These are phyloP conservation scores for Branchipolynoe longqiensis DNA, from an alignment of 2,888 invertebrate genomes.

Conservation along the genomic window DNA sequence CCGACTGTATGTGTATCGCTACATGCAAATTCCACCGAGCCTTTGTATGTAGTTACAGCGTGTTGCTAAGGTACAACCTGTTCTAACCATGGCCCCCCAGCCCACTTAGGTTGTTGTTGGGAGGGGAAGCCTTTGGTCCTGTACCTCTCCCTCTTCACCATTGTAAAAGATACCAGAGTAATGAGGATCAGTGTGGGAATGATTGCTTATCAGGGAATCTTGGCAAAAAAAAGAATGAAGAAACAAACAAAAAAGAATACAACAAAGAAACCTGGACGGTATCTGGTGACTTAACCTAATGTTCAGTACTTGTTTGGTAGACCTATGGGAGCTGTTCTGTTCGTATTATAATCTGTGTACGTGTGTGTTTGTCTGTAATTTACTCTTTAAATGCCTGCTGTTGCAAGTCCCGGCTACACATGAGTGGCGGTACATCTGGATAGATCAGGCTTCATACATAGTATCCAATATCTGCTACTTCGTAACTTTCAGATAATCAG, in stretches of 20 bases:
- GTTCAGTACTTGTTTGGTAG: constrained; percentile 49
- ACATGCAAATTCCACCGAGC: constrained; percentile 80
- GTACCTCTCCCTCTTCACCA: constrained; percentile 26
- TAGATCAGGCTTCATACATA: constrained; percentile 11
- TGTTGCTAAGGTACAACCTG: constrained; percentile 41
- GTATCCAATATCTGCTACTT: constrained; percentile 54
- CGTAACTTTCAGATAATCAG: constrained; percentile 49
- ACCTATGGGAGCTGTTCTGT: constrained; percentile 18
- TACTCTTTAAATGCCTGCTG: constrained; percentile 40
- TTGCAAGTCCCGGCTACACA: not conserved
- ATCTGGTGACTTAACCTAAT: constrained; percentile 45
- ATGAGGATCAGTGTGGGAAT: constrained; percentile 6
- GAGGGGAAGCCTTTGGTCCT: not conserved
- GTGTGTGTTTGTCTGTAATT: not conserved
- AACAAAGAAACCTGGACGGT: too few species aligned
- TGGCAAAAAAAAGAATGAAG: constrained; percentile 35
- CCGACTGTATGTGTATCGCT: constrained; percentile 98
- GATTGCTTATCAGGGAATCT: constrained; percentile 56
- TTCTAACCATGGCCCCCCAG: constrained; percentile 16
- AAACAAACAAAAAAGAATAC: not conserved
- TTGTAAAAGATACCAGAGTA: constrained; percentile 5
- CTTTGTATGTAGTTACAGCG: constrained; percentile 50
- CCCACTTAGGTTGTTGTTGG: constrained; percentile 41
- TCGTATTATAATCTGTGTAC: constrained; percentile 35
- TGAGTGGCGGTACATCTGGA: not conserved